These are phyloP conservation scores for Thereva unica DNA, from an alignment of 2,888 invertebrate genomes.

Conservation along the genomic window DNA sequence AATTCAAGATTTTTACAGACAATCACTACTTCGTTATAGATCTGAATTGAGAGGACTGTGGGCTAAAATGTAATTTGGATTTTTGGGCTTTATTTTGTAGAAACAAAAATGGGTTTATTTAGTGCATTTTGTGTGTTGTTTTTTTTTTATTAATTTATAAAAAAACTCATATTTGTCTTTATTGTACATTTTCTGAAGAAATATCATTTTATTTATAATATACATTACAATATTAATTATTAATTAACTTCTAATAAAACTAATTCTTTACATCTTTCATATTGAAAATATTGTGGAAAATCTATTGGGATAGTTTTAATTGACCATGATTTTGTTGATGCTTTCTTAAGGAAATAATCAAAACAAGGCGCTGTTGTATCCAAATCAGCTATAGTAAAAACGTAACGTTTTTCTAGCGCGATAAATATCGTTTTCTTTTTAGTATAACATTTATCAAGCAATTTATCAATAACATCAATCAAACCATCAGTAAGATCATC, in stretches of 20 bases:
- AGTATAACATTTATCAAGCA: constrained; percentile 57
- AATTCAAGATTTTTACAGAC: neutral
- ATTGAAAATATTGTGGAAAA: constrained; percentile 81
- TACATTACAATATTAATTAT: constrained; percentile 50
- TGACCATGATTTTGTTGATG: constrained; percentile 58
- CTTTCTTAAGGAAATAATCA: constrained; percentile 72
- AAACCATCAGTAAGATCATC: constrained; percentile 80
- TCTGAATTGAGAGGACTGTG: too few relatives aligned
- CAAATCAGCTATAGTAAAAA: constrained; percentile 79
- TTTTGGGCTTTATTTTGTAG: too few relatives aligned
- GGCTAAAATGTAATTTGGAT: too few relatives aligned
- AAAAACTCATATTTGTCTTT: neutral
- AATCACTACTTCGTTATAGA: neutral
- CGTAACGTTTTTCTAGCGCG: constrained; percentile 83
- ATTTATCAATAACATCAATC: constrained; percentile 69
- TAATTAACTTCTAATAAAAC: constrained; percentile 70
- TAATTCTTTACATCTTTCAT: constrained; percentile 77
- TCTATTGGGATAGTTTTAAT: constrained; percentile 68
- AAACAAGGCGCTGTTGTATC: constrained; percentile 86
- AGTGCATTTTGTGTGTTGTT: too few relatives aligned
- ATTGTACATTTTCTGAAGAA: neutral
- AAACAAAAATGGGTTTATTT: too few relatives aligned
- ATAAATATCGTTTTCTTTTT: constrained; percentile 68
- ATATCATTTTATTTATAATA: constrained; percentile 6
- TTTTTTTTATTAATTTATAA: too few relatives aligned